Evolutionary conservation across 2,113 vertebrate species (phyloP).

Genomic region (Dromiciops gliroides): DNA sequence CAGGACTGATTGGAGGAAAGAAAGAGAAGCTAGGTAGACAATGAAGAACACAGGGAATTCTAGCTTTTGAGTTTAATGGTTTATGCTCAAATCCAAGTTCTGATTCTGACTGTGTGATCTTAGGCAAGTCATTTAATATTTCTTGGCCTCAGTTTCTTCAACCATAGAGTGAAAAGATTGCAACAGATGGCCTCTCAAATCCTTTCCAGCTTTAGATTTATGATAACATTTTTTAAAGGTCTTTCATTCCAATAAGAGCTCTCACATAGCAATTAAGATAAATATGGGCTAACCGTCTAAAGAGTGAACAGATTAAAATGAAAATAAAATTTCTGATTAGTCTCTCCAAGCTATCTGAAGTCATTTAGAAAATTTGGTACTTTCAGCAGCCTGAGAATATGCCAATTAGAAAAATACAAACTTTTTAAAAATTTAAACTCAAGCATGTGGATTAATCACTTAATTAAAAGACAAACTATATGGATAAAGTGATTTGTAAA

Average conservation of each 20-base stretch:
- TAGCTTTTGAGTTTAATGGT: neutral
- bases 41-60: neutral
- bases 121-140: neutral
- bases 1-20: constrained; percentile 44
- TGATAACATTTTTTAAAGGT: neutral
- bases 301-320: neutral
- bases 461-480: neutral
- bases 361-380: neutral
- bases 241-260: neutral
- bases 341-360: neutral
- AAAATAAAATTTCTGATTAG: neutral
- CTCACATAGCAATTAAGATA: neutral
- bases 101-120: neutral
- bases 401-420: neutral
- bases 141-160: neutral
- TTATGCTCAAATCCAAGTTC: neutral
- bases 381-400: neutral
- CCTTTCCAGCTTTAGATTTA: neutral
- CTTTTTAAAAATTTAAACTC: neutral
- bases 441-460: neutral
- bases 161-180: neutral
- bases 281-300: neutral
- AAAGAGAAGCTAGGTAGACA: neutral
- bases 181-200: neutral
- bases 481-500: neutral